These are phyloP conservation scores for Petrolisthes manimaculis DNA, from an alignment of 2,888 invertebrate genomes.

Conservation along the genomic window DNA sequence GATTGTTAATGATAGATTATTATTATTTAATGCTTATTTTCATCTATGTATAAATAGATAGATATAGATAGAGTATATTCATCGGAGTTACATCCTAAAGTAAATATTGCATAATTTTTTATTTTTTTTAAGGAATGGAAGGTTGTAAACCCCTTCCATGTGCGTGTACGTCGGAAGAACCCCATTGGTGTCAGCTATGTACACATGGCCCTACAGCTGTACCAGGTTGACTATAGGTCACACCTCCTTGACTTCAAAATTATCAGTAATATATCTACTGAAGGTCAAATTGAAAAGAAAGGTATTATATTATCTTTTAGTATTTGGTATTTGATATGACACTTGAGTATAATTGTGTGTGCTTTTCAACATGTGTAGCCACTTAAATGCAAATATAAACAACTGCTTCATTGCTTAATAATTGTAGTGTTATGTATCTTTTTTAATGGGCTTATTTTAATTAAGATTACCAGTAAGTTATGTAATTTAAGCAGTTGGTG, in stretches of 20 bases:
- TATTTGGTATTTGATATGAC: too few relatives aligned
- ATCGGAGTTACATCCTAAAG: neutral
- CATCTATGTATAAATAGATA: neutral
- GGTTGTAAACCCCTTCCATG: slow-evolving; percentile 95
- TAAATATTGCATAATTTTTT: neutral
- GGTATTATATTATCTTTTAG: neutral
- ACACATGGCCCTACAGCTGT: slow-evolving; percentile 98
- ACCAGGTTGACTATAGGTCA: slow-evolving; percentile 98
- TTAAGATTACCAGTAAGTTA: too few relatives aligned
- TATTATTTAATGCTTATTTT: neutral
- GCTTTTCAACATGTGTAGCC: too few relatives aligned
- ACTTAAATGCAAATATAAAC: too few relatives aligned
- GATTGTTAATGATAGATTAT: neutral
- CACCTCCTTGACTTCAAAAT: slow-evolving; percentile 98
- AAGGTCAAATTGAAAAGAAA: slow-evolving; percentile 33
- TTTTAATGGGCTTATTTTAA: too few relatives aligned
- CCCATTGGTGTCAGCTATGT: slow-evolving; percentile 85
- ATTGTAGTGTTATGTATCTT: too few relatives aligned
- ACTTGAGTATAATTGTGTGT: too few relatives aligned
- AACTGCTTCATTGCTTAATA: too few relatives aligned
- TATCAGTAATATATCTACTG: slow-evolving; percentile 72
- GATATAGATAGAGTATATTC: neutral
- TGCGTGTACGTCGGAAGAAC: slow-evolving; percentile 92
- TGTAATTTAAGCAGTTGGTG: too few relatives aligned
- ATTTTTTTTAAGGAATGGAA: slow-evolving; percentile 86